Evolutionary conservation across 2,797 vertebrate species (phyloP), one percentile per base, ranked within the genome.

Genomic region (Falco peregrinus): DNA sequence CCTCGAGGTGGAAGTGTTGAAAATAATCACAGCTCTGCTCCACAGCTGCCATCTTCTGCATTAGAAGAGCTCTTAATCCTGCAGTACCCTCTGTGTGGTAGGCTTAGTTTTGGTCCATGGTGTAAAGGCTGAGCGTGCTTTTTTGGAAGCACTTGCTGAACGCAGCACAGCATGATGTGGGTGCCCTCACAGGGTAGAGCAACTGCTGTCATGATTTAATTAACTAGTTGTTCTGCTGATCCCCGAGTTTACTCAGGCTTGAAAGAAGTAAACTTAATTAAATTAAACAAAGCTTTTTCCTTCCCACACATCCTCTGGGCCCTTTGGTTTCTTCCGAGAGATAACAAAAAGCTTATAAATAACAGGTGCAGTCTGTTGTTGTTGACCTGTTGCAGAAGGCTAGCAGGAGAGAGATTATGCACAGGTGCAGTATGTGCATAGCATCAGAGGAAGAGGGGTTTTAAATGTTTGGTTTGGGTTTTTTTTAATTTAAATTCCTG

Each of bases 241-340:
- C 63, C 65, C 69, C 2, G 43, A 76, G 90, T 97, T 97, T 96
- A 95, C 89, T 96, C 80, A 95, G 95, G 96, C 97, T 95, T 98
- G 96, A 98, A 97, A 98, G 95, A 96, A 94, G 84, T 90, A 90
- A 95, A 95, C 95, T 84, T 96, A 97, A 98, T 98, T 97, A 97
- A 96, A 97, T 97, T 90, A 91, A 96, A 94, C 74, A 95, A 91
- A 89, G 69, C 76, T 56, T 67, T 91, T 93, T 79, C 78, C 60
- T 96, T 96, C 79, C 73, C 89, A 24, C 86, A 35, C 63, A 8
- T 68, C 93, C 84, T 83, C 78, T 90, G 75, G 22, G 77, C 43
- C 81, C 43, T 56, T 90, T 91, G 95, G 50, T 85, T 69, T 69
- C 87, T 86, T 87, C 86, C 3, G 3, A 10, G 67, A 93, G 76